Conservation (phyloP, 2,113 vertebrate species). For the Phalacrocorax carbo region DNA sequence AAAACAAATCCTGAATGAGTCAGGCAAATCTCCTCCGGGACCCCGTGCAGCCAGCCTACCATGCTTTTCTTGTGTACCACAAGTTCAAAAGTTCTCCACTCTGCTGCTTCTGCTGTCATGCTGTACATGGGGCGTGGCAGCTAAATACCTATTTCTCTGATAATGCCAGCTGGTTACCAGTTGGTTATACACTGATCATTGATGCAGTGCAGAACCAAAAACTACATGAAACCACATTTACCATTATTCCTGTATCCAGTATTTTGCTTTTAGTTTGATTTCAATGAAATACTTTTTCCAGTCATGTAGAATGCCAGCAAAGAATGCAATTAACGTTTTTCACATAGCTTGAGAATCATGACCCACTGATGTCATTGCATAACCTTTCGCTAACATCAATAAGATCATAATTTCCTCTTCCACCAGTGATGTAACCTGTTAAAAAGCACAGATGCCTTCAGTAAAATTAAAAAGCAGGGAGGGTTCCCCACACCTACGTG, state of each 20-base stretch:
- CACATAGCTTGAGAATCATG: not conserved
- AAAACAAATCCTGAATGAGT: not conserved
- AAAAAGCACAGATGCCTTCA: not conserved
- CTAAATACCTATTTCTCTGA: not conserved
- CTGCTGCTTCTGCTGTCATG: not conserved
- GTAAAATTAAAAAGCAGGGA: not conserved
- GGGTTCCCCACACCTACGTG: not conserved
- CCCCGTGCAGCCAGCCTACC: not conserved
- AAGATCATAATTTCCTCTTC: not conserved
- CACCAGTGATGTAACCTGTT: not conserved
- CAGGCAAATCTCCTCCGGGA: not conserved
- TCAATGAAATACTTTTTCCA: not conserved
- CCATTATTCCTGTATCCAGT: not conserved
- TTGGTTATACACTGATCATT: not conserved
- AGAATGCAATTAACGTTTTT: not conserved
- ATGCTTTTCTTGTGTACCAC: fast-evolving
- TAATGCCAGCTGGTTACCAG: not conserved
- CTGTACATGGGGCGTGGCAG: not conserved
- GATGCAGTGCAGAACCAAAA: not conserved
- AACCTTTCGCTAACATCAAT: not conserved
- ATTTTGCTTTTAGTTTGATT: not conserved
- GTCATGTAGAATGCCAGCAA: not conserved
- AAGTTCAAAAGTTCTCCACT: not conserved
- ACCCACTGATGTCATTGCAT: not conserved
- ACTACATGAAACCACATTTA: not conserved